These are phyloP conservation scores for Virgularia gustaviana DNA, from an alignment of 92 coral and sea anemone species.

Conservation along the genomic window DNA sequence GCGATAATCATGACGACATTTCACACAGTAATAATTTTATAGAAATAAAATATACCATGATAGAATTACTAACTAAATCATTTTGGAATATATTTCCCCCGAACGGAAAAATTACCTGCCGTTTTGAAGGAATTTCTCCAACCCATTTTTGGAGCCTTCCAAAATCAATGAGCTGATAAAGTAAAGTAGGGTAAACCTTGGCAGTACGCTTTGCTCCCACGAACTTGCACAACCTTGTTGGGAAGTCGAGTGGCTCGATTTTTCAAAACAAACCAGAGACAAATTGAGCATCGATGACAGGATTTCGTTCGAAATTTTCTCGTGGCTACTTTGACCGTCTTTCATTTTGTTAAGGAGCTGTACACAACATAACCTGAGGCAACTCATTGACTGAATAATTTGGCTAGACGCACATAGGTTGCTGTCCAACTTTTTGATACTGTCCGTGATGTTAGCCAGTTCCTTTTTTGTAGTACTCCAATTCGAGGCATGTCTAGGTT, in stretches of 20 bases:
- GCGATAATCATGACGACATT: too few relatives aligned
- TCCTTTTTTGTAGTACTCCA: slow-evolving; percentile 31
- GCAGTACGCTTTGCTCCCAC: slow-evolving; percentile 17
- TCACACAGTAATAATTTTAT: too few relatives aligned
- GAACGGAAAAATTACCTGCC: slow-evolving; percentile 4
- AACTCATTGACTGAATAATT: neutral
- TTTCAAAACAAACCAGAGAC: slow-evolving; percentile 9
- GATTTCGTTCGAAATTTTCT: slow-evolving; percentile 4
- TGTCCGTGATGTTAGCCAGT: neutral
- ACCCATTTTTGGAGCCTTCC: neutral
- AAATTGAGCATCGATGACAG: slow-evolving; percentile 1
- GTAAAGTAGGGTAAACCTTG: slow-evolving; percentile 12
- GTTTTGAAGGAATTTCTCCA: neutral
- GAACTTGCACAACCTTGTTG: neutral
- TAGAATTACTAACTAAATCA: too few relatives aligned
- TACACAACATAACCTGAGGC: neutral
- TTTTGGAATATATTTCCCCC: too few relatives aligned
- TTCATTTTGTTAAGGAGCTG: neutral
- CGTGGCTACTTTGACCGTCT: neutral
- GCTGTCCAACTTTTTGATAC: slow-evolving; percentile 1
- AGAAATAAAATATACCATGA: too few relatives aligned
- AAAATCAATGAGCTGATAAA: slow-evolving; percentile 8
- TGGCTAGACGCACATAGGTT: slow-evolving; percentile 11
- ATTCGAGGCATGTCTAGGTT: slow-evolving; percentile 7
- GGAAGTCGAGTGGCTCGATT: neutral